Conservation (phyloP, 2,113 vertebrate species). For the Lipotes vexillifer region DNA sequence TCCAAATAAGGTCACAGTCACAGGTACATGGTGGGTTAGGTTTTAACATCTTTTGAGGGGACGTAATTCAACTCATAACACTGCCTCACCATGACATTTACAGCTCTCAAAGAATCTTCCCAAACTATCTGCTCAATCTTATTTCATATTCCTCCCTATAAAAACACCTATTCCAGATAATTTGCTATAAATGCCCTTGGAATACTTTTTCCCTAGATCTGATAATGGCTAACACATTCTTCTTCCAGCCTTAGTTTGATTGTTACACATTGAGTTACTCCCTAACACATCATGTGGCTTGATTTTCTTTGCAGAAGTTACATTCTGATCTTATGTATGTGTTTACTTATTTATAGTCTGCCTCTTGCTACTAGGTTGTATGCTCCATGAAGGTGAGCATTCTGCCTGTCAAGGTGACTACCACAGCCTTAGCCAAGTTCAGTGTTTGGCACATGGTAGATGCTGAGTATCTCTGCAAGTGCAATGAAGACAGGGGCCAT, state of each 20-base stretch:
- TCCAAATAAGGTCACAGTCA: background rate
- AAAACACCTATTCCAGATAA: background rate
- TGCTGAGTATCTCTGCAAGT: background rate
- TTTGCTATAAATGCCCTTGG: background rate
- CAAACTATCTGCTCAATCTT: background rate
- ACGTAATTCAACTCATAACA: background rate
- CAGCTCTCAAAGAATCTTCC: background rate
- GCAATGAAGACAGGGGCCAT: background rate
- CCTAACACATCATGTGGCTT: background rate
- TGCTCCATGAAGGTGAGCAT: background rate
- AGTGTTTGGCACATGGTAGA: background rate
- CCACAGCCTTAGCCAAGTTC: background rate
- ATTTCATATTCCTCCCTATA: background rate
- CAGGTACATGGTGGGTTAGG: background rate
- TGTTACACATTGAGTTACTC: background rate
- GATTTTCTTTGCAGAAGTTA: background rate
- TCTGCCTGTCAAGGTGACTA: too few relatives aligned
- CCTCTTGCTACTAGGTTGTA: background rate
- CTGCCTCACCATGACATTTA: background rate
- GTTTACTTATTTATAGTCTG: background rate
- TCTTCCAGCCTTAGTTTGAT: background rate
- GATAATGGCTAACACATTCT: background rate
- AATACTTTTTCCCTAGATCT: background rate
- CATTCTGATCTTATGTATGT: background rate
- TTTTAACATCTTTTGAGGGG: background rate